Evolutionary conservation across 2,888 invertebrate species (phyloP).

Genomic region (Athrips mouffetella): DNA sequence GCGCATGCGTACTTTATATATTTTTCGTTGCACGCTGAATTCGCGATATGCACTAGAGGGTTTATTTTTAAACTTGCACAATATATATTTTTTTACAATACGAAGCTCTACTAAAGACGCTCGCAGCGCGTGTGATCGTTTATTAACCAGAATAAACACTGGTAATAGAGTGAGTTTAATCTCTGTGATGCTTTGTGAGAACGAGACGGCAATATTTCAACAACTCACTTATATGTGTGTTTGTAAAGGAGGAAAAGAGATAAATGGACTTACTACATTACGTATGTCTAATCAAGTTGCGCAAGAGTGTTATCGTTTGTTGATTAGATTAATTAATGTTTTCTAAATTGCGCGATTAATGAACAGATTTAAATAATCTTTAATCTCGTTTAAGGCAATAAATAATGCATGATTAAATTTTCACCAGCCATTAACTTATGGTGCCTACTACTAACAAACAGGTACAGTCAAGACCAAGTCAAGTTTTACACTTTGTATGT

Average conservation of each 20-base stretch:
- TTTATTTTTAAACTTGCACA: not conserved
- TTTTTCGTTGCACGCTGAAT: constrained; percentile 3
- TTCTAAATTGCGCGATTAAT: no score
- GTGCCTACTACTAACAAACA: no score
- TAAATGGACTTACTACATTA: not conserved
- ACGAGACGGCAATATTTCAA: not conserved
- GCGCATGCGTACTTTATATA: constrained; percentile 1
- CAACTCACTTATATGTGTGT: not conserved
- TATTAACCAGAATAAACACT: constrained; percentile 13
- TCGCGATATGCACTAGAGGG: not conserved
- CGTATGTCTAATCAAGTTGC: no score
- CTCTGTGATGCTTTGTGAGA: constrained; percentile 3
- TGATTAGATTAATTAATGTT: no score
- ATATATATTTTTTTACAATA: not conserved
- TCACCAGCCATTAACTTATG: no score
- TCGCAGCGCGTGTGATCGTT: not conserved
- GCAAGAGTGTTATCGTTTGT: no score
- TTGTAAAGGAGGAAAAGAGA: not conserved
- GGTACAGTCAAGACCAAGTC: no score
- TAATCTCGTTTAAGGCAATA: no score
- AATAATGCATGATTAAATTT: no score
- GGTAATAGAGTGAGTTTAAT: not conserved
- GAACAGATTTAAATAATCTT: no score
- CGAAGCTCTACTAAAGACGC: not conserved
- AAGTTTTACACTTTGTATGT: no score